Evolutionary conservation across 2,888 invertebrate species (phyloP), one percentile per base, ranked within the genome.

Genomic region (Lasioglossum calceatum): DNA sequence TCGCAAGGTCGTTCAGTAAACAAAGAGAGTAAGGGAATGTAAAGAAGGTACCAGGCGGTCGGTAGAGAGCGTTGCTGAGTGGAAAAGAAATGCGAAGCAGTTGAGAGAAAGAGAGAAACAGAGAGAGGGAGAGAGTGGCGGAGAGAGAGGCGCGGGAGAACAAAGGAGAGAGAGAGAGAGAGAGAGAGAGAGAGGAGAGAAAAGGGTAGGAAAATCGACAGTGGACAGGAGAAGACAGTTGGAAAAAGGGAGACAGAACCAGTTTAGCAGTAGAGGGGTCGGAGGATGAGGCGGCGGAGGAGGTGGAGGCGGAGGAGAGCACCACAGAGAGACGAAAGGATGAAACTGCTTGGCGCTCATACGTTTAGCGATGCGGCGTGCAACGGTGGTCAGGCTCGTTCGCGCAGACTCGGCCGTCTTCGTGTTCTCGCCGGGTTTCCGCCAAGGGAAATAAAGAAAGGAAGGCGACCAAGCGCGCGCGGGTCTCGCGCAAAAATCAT

Each of bases 401-500:
- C 89, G 93, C 93, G 92, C 92, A 92, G 88, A 92, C 93, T 93
- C 93, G 92, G 92, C 64, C 71, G 76, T 90, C 89, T 92, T 91
- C 93, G 93, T 88, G 87, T 72, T 86, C 89, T 84, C 85, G 88
- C 88, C 88, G 88, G 88, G 86, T 89, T 92, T 90, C 86, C 89
- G 89, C 86, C 79, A 91, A 92, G 91, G 89, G 90, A 88, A 92
- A 92, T 91, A 91, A 92, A 92, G 91, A 91, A 92, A 89, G 91
- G 91, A 87, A 91, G 89, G 90, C 88, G 85, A 85, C 85, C 84
- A 88, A 87, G 88, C 88, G 89, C 86, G 88, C 89, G 88, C 90
- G 90, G 88, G 89, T 82, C 83, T 90, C 91, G 88, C 88, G 90
- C 91, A 93, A 93, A 93, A 93, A 93, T 93, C 93, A 91, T 93